phyloP scores from a whole-genome alignment of 2,888 invertebrate genomes.

The Drosophila sordidula region DNA sequence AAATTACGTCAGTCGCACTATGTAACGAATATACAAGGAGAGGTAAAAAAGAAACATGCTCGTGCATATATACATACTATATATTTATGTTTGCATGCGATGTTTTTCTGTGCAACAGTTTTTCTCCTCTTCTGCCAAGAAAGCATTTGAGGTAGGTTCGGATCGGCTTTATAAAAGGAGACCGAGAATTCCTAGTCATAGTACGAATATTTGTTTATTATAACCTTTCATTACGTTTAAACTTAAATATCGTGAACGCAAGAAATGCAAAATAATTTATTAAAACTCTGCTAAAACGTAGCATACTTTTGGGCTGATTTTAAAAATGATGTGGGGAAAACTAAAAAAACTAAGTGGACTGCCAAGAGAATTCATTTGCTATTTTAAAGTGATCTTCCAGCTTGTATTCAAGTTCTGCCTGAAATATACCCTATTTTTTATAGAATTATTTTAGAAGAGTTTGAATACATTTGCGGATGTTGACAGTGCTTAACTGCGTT shows the following conservation, averaged over 20 bases:
- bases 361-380: no score
- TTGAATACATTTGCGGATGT: not conserved
- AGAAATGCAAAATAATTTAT: not conserved
- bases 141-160: not conserved
- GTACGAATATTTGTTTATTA: not conserved
- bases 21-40: constrained; percentile 31
- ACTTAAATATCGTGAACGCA: not conserved
- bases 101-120: not conserved
- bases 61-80: not conserved
- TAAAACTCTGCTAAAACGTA: not conserved
- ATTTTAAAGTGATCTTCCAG: no score
- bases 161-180: not conserved
- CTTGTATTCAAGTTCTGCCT: no score
- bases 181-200: not conserved
- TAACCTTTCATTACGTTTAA: not conserved
- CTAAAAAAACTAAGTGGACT: not conserved
- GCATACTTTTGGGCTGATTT: constrained; percentile 10
- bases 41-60: constrained; percentile 7
- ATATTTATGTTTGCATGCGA: not conserved
- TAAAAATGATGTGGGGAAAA: not conserved
- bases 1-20: constrained; percentile 51
- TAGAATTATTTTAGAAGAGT: not conserved
- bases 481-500: constrained; percentile 3
- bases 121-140: not conserved
- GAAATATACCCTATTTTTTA: no score